Percentiles rank a stretch among this genome's conserved stretches.
phyloP scores from a whole-genome alignment of 1,140 invertebrate species.

The Manduca sexta region DNA sequence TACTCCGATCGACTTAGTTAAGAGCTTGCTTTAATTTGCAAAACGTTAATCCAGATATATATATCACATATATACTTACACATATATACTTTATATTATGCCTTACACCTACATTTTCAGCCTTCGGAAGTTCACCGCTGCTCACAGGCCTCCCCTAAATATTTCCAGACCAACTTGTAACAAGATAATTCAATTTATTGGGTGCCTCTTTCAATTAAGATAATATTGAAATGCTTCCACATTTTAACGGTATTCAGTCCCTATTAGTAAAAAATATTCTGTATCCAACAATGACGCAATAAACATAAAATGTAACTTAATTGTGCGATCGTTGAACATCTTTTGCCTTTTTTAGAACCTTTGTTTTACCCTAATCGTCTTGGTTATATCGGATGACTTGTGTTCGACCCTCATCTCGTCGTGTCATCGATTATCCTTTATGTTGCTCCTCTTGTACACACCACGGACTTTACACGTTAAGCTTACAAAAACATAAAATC shows the following conservation, averaged over 20 bases:
- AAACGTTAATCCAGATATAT: no score
- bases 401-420: conserved; percentile 16
- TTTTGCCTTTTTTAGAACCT: conserved; percentile 9
- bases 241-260: conserved; percentile 16
- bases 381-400: conserved; percentile 20
- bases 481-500: no score
- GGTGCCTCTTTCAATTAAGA: conserved; percentile 19
- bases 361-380: conserved; percentile 17
- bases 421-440: conserved; percentile 15
- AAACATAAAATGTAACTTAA: not conserved
- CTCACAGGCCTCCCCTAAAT: no score
- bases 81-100: no score
- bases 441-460: not conserved
- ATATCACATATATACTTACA: no score
- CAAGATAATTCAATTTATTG: conserved; percentile 21
- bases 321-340: not conserved
- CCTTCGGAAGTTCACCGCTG: no score
- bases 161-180: not conserved
- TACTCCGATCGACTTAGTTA: no score
- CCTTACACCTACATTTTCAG: no score
- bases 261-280: conserved; percentile 20
- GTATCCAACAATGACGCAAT: not conserved
- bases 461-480: no score
- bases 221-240: conserved; percentile 15
- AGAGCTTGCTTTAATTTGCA: no score